A percentile compares a stretch with the other conserved stretches of the same genome.
Conservation (phyloP, 2,797 vertebrate genomes). For the Arctocebus calabarensis region DNA sequence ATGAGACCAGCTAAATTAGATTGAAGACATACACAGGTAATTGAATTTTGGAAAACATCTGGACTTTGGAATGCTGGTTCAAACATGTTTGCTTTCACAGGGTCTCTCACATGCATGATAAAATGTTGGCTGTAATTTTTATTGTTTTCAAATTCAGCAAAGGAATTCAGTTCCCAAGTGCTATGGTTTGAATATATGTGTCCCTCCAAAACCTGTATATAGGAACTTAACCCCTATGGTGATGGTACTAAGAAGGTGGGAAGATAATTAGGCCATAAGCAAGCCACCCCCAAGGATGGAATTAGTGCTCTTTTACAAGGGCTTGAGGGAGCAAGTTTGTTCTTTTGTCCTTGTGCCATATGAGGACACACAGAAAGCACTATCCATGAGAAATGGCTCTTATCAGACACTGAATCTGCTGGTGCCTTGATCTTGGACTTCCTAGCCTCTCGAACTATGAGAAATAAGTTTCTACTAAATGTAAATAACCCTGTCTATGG, state of each 20-base stretch:
- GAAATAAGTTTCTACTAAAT: background rate
- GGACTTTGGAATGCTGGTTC: background rate
- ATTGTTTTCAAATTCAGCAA: slow-evolving; percentile 35
- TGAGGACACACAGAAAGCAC: background rate
- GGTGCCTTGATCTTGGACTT: background rate
- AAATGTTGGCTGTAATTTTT: background rate
- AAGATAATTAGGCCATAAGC: background rate
- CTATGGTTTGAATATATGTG: background rate
- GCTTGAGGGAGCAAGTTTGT: background rate
- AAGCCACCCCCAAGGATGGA: background rate
- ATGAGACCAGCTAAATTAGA: background rate
- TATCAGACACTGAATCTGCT: background rate
- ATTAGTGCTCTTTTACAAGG: background rate
- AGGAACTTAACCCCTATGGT: background rate
- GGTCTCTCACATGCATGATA: background rate
- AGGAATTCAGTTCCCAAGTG: background rate
- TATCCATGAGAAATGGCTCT: too few relatives aligned
- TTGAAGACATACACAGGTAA: background rate
- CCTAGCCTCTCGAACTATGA: background rate
- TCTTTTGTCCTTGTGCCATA: background rate
- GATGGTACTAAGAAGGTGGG: background rate
- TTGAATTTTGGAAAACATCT: background rate
- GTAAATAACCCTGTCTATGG: background rate
- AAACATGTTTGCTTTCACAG: background rate
- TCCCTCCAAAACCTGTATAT: background rate